A percentile compares a stretch with the other conserved stretches of the same genome.
phyloP scores from a whole-genome alignment of 2,113 vertebrate species.

The Brachyhypopomus occidentalis region DNA sequence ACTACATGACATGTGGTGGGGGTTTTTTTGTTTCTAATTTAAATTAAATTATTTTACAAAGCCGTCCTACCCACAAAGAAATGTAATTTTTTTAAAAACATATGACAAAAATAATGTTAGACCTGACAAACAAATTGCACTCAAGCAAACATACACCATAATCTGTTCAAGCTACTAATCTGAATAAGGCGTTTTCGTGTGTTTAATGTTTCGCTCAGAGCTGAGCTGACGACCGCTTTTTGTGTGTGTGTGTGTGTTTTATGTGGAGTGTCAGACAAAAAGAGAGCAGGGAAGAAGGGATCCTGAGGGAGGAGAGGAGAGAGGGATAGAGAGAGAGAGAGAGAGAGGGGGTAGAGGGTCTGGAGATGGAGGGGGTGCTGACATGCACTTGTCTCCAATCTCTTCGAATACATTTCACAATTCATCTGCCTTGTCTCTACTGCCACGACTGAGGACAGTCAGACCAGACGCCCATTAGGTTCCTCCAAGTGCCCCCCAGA shows the following conservation, averaged over 20 bases:
- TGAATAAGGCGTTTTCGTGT: conserved; percentile 64
- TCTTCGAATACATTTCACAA: conserved; percentile 99
- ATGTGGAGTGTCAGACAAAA: conserved; percentile 74
- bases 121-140: conserved; percentile 56
- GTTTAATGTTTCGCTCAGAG: conserved; percentile 76
- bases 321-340: conserved; percentile 22
- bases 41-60: conserved; percentile 62
- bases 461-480: conserved; percentile 99
- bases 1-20: conserved; percentile 63
- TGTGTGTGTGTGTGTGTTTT: conserved; percentile 65
- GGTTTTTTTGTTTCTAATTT: conserved; percentile 61
- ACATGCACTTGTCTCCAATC: conserved; percentile 97
- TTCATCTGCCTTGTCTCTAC: conserved; percentile 99
- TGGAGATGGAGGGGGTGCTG: conserved; percentile 80
- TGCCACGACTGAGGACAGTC: conserved; percentile 99
- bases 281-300: conserved; percentile 66
- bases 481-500: conserved; percentile 85
- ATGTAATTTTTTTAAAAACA: conserved; percentile 62
- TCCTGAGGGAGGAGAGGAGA: conserved; percentile 65
- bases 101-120: conserved; percentile 62
- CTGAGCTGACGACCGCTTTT: conserved; percentile 74
- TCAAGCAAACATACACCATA: conserved; percentile 49
- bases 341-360: conserved; percentile 48
- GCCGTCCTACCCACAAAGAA: conserved; percentile 66
- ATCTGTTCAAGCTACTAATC: conserved; percentile 65